Evolutionary conservation across 2,797 vertebrate species (phyloP).

Genomic region (Bradypodion pumilum): DNA sequence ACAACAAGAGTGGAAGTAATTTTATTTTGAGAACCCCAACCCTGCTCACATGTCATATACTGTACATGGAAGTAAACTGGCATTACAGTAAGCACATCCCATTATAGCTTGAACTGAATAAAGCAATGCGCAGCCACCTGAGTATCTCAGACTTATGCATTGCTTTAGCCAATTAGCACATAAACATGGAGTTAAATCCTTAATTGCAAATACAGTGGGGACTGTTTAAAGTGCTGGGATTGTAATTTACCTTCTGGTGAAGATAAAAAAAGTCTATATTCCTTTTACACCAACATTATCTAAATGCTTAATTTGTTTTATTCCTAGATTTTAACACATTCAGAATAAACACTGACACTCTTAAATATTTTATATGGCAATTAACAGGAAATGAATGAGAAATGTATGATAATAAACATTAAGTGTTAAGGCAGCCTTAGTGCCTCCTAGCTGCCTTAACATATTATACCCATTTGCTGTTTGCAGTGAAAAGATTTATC

Average conservation of each 20-base stretch:
- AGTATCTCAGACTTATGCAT: neutral
- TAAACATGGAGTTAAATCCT: neutral
- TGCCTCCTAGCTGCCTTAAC: conserved; percentile 13
- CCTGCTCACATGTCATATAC: neutral
- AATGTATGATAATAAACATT: conserved; percentile 44
- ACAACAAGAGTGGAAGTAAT: neutral
- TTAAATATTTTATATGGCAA: conserved; percentile 39
- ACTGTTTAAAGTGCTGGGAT: neutral
- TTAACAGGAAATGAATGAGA: conserved; percentile 36
- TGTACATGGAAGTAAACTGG: neutral
- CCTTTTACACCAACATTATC: conserved; percentile 29
- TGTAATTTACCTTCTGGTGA: neutral
- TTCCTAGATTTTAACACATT: conserved; percentile 13
- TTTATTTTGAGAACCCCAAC: too few relatives aligned
- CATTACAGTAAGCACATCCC: neutral
- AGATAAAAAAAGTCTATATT: conserved; percentile 16
- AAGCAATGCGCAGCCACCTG: neutral
- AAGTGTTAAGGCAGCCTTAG: conserved; percentile 24
- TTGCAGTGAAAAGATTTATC: neutral
- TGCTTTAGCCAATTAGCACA: fast-evolving
- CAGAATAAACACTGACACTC: conserved; percentile 35
- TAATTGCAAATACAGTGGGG: neutral
- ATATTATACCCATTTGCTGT: neutral
- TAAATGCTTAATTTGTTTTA: conserved; percentile 40
- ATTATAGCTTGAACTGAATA: neutral